Evolutionary conservation across 1,140 invertebrate genomes (phyloP).

Genomic region (Neodiprion lecontei): DNA sequence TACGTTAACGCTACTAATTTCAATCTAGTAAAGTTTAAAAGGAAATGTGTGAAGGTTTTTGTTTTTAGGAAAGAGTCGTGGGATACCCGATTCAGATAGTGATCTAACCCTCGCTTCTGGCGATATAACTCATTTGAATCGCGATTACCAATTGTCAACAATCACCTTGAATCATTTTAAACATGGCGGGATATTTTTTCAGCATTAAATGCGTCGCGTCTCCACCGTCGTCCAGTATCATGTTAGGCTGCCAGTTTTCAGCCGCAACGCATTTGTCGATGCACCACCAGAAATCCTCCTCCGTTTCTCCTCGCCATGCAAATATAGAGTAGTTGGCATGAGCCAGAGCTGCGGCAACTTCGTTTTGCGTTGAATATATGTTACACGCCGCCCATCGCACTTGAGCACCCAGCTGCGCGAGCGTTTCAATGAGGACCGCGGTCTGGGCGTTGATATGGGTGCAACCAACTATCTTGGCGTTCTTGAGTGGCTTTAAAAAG

Average conservation of each 20-base stretch:
- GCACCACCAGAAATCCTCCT: slow-evolving; percentile 99
- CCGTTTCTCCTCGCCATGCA: slow-evolving; percentile 95
- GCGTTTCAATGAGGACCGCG: slow-evolving; percentile 93
- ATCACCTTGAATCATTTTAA: slow-evolving; percentile 92
- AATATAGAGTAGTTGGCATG: slow-evolving; percentile 90
- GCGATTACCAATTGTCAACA: not conserved
- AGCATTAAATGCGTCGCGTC: slow-evolving; percentile 97
- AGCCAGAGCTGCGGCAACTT: slow-evolving; percentile 95
- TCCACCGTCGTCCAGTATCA: slow-evolving; percentile 98
- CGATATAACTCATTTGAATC: too few species aligned
- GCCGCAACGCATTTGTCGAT: slow-evolving; percentile 93
- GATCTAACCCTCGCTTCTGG: too few species aligned
- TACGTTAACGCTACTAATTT: too few species aligned
- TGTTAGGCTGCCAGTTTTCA: slow-evolving; percentile 97
- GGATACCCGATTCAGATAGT: too few species aligned
- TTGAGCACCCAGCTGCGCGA: slow-evolving; percentile 88
- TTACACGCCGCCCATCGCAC: slow-evolving; percentile 97
- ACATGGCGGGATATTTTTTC: slow-evolving; percentile 94
- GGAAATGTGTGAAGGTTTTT: too few species aligned
- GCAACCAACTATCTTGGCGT: slow-evolving; percentile 96
- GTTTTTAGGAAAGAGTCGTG: too few species aligned
- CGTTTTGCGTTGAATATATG: slow-evolving; percentile 98
- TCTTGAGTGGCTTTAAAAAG: slow-evolving; percentile 76
- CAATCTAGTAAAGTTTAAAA: too few species aligned
- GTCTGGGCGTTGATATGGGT: slow-evolving; percentile 99